Percentiles rank a stretch among this genome's conserved stretches.
Evolutionary conservation across 2,113 vertebrate species (phyloP).

Genomic region (Proteles cristata): DNA sequence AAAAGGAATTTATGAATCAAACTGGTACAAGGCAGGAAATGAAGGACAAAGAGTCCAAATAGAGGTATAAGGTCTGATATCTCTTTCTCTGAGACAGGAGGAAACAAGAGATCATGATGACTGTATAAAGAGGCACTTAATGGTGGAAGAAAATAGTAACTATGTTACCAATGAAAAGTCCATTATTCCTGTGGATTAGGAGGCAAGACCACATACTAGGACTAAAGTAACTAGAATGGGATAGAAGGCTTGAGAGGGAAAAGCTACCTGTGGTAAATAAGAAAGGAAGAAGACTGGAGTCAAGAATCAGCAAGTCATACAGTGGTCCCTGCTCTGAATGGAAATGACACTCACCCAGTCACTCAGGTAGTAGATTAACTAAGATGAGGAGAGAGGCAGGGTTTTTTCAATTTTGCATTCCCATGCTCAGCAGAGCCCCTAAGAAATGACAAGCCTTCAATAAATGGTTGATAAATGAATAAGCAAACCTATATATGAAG

Average conservation of each 20-base stretch:
- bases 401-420: not conserved
- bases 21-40: constrained; percentile 11
- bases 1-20: not conserved
- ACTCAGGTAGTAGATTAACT: not conserved
- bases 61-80: not conserved
- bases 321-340: not conserved
- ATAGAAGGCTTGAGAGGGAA: not conserved
- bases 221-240: not conserved
- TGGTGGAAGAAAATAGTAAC: not conserved
- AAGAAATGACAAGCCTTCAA: not conserved
- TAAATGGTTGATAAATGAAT: constrained; percentile 21
- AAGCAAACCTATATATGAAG: not conserved
- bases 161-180: not conserved
- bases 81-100: constrained; percentile 20
- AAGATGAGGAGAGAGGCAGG: not conserved
- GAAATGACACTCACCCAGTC: constrained; percentile 20
- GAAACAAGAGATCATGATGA: not conserved
- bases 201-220: not conserved
- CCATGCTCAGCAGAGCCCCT: not conserved
- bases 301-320: constrained; percentile 12
- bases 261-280: not conserved
- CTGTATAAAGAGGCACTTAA: not conserved
- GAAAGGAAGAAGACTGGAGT: not conserved
- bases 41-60: not conserved
- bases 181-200: not conserved